These are phyloP conservation scores for Periphyllus acericola DNA, from an alignment of 2,888 invertebrate genomes.

Conservation along the genomic window DNA sequence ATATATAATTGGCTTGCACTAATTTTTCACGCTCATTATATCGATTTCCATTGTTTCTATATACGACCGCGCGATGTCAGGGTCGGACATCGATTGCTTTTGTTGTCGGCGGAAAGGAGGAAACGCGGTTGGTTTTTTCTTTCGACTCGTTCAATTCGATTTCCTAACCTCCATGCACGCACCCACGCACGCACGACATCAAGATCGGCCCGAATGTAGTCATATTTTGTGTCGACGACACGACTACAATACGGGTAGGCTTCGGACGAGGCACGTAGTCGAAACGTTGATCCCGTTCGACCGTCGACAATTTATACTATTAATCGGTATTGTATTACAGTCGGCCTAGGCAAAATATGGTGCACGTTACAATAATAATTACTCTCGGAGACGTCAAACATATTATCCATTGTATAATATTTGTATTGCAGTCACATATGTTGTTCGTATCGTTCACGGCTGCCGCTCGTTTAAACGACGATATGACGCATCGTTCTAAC, in stretches of 20 bases:
- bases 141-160: background rate
- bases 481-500: slow-evolving; percentile 43
- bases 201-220: background rate
- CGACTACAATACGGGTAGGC: too few relatives aligned
- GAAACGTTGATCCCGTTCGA: too few relatives aligned
- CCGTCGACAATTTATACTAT: too few relatives aligned
- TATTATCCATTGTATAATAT: background rate
- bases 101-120: background rate
- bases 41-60: slow-evolving; percentile 53
- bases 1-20: background rate
- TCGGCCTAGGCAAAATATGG: background rate
- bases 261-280: too few relatives aligned
- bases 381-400: background rate
- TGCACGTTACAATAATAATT: background rate
- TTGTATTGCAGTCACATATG: background rate
- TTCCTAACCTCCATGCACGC: background rate
- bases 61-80: background rate
- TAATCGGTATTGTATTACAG: too few relatives aligned
- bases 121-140: background rate
- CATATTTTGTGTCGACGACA: too few relatives aligned
- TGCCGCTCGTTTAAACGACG: background rate
- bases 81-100: slow-evolving; percentile 4
- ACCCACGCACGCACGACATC: background rate
- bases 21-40: slow-evolving; percentile 36
- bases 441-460: background rate